Evolutionary conservation across 2,888 invertebrate species (phyloP), one percentile per base, ranked within the genome.

Genomic region (Physocephala rufipes): DNA sequence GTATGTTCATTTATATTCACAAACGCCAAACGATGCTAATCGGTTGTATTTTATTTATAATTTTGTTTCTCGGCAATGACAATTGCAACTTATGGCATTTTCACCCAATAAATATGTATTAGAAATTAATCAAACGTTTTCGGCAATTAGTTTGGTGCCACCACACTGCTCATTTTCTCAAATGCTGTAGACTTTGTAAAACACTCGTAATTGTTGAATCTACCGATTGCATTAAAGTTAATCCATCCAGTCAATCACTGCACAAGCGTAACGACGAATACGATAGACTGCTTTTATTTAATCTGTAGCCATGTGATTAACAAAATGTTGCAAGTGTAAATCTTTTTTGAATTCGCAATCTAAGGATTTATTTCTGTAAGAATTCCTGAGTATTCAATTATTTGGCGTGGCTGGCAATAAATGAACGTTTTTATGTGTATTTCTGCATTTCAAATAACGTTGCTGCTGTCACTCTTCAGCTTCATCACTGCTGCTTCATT

Each of bases 211-310:
- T 70, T 78, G 76, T 74, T 65, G 36, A 58, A 15, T 28, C 21
- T 21, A 12, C 21, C n/a, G 24, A 55, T 13, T 9, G 13, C 59
- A 62, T 68, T 51, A 62, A 30, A 51, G 16, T 19, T 55, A 74
- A 74, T 73, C n/a, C n/a, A n/a, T 76, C 78, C 80, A 80, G 81
- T 81, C 80, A 80, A 80, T 81, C 80, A 80, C 73, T 65, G 68
- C 68, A 68, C 53, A 24, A 13, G 55, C 43, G 12, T 9, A 9
- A 36, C 5, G 36, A 36, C 36, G 36, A 36, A 9, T 7, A 9
- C 36, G 36, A 36, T 9, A 7, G 36, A 36, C 36, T 36, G 36
- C 4, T n/a, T 36, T 36, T 36, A 36, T 36, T 4, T 9, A 36
- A 36, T 15, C n/a, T 62, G 53, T 36, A 49, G 30, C 21, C 30